phyloP scores from a whole-genome alignment of 2,113 vertebrate species.

The Chionodraco myersi region DNA sequence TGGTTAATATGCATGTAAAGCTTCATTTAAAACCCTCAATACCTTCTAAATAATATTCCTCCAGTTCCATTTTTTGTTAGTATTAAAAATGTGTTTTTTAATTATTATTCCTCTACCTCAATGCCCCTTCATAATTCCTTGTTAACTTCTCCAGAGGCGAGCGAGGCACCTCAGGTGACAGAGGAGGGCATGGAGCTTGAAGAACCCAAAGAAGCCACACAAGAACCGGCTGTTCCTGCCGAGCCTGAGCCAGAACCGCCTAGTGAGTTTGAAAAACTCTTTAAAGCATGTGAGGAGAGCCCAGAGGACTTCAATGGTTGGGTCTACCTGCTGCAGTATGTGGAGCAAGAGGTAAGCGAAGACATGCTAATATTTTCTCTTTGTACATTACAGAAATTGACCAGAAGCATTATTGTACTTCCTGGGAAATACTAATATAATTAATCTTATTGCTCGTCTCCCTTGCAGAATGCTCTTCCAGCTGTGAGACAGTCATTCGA shows the following conservation, averaged over 20 bases:
- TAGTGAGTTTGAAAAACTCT: conserved; percentile 94
- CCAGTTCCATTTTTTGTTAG: no score
- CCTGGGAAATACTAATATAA: neutral
- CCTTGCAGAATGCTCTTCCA: conserved; percentile 88
- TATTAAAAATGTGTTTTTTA: neutral
- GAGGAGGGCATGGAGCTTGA: conserved; percentile 87
- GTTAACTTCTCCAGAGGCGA: conserved; percentile 30
- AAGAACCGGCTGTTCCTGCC: conserved; percentile 33
- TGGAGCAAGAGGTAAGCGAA: conserved; percentile 95
- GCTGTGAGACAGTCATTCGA: conserved; percentile 94
- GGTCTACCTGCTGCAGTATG: conserved; percentile 97
- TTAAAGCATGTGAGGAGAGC: conserved; percentile 93
- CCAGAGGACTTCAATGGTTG: conserved; percentile 98
- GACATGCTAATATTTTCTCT: neutral
- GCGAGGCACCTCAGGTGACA: conserved; percentile 11
- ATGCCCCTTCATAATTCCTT: neutral
- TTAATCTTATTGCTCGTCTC: conserved; percentile 11
- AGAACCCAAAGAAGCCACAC: conserved; percentile 86
- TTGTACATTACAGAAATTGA: neutral
- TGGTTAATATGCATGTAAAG: no score
- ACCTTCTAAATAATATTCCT: no score
- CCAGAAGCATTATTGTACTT: neutral
- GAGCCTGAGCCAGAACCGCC: conserved; percentile 87
- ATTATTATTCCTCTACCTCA: no score
- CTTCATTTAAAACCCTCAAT: no score